Conservation (phyloP, 2,113 vertebrate species). For the Chrysemys picta region DNA sequence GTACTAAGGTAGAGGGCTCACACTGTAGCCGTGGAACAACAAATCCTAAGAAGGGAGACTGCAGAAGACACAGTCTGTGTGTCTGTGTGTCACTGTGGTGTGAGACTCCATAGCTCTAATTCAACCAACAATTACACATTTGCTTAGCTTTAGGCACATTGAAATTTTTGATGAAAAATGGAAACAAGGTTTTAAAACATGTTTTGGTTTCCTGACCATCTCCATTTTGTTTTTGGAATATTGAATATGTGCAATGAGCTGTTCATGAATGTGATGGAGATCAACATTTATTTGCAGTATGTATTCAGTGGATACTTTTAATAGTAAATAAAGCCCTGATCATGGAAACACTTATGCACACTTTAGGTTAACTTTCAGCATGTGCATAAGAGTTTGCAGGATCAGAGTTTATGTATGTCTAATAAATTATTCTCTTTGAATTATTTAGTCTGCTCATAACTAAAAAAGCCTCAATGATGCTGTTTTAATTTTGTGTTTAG, state of each 20-base stretch:
- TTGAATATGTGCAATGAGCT: background rate
- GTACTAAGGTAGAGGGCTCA: background rate
- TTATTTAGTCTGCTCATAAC: background rate
- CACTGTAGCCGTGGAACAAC: background rate
- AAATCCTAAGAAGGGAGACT: background rate
- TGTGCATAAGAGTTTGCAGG: rapidly evolving
- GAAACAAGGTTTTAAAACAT: background rate
- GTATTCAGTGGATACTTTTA: background rate
- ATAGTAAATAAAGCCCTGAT: background rate
- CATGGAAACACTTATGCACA: background rate
- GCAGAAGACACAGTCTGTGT: background rate
- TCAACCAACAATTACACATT: rapidly evolving
- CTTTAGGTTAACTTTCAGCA: background rate
- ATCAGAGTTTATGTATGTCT: background rate
- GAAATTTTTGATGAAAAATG: background rate
- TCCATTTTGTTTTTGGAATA: background rate
- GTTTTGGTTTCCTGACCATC: background rate
- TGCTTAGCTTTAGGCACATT: background rate
- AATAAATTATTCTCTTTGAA: background rate
- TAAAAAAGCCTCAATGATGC: background rate
- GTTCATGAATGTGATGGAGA: background rate
- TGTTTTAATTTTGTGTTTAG: background rate
- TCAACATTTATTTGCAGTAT: background rate
- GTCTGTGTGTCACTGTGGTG: background rate
- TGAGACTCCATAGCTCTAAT: rapidly evolving